These are phyloP conservation scores for Acheta domesticus DNA, from an alignment of 2,888 invertebrate species.

Conservation along the genomic window DNA sequence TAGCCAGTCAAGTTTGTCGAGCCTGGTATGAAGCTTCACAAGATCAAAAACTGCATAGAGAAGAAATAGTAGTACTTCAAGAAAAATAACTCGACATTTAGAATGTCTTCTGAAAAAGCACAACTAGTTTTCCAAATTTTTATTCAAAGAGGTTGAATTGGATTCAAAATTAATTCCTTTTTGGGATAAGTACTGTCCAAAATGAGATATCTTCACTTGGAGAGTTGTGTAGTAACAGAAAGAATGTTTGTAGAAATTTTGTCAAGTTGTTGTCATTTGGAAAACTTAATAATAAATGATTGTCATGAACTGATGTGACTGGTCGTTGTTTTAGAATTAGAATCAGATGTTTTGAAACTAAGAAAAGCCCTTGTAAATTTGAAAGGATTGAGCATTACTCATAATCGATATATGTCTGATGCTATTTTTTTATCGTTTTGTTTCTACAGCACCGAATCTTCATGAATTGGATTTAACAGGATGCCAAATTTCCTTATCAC, in stretches of 20 bases:
- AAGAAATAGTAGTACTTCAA: constrained; percentile 51
- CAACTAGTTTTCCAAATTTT: constrained; percentile 49
- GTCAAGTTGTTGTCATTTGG: constrained; percentile 56
- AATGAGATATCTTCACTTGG: constrained; percentile 55
- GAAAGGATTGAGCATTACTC: constrained; percentile 58
- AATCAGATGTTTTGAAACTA: constrained; percentile 53
- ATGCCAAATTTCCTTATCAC: constrained; percentile 69
- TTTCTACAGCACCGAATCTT: constrained; percentile 58
- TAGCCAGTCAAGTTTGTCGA: constrained; percentile 62
- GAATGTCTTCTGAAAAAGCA: constrained; percentile 32
- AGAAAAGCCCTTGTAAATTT: constrained; percentile 53
- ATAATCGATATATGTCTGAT: constrained; percentile 71
- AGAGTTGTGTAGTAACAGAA: constrained; percentile 62
- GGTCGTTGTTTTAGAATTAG: constrained; percentile 63
- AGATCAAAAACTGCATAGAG: constrained; percentile 56
- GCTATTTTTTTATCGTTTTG: constrained; percentile 66
- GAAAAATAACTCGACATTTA: constrained; percentile 35
- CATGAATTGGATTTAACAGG: constrained; percentile 61
- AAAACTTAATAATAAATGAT: constrained; percentile 57
- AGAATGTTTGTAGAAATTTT: constrained; percentile 60
- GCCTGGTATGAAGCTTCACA: constrained; percentile 67
- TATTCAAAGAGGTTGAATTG: constrained; percentile 57
- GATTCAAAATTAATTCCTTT: constrained; percentile 52
- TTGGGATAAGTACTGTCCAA: constrained; percentile 58
- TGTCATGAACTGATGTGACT: constrained; percentile 70